These are phyloP conservation scores for Augochlorella aurata DNA, from an alignment of 2,888 invertebrate species.

Conservation along the genomic window DNA sequence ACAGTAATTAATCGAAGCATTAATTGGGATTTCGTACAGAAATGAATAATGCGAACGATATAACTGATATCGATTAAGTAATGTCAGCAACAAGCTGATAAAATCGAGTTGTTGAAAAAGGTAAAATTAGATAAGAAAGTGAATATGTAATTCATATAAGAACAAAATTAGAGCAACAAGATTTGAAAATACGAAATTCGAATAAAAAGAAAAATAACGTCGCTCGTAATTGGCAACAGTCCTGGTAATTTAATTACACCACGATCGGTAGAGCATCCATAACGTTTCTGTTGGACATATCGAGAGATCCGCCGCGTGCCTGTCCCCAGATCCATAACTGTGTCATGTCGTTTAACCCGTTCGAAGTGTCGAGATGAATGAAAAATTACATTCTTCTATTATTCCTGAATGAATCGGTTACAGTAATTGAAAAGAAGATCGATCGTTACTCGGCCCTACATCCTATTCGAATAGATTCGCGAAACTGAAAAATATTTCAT, in stretches of 20 bases:
- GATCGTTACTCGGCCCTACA: neutral
- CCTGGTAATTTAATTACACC: slow-evolving; percentile 3
- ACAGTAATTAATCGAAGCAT: neutral
- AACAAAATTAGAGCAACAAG: neutral
- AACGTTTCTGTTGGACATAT: slow-evolving; percentile 6
- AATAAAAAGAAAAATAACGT: no score
- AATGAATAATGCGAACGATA: neutral
- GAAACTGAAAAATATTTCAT: neutral
- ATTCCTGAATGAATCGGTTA: slow-evolving; percentile 17
- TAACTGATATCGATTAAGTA: neutral
- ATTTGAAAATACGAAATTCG: neutral
- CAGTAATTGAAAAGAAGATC: neutral
- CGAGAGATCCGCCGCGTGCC: neutral
- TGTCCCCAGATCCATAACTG: slow-evolving; percentile 6
- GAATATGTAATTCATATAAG: neutral
- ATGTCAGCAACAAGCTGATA: neutral
- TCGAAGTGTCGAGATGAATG: slow-evolving; percentile 17
- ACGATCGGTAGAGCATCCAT: neutral
- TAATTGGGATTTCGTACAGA: neutral
- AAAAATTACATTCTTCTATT: slow-evolving; percentile 27
- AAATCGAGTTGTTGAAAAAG: neutral
- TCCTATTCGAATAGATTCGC: neutral
- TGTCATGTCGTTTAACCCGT: slow-evolving; percentile 28
- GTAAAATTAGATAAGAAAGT: neutral
- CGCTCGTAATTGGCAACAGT: neutral